Conservation (phyloP, 2,888 invertebrate genomes). For the Temnothorax rugatulus region DNA sequence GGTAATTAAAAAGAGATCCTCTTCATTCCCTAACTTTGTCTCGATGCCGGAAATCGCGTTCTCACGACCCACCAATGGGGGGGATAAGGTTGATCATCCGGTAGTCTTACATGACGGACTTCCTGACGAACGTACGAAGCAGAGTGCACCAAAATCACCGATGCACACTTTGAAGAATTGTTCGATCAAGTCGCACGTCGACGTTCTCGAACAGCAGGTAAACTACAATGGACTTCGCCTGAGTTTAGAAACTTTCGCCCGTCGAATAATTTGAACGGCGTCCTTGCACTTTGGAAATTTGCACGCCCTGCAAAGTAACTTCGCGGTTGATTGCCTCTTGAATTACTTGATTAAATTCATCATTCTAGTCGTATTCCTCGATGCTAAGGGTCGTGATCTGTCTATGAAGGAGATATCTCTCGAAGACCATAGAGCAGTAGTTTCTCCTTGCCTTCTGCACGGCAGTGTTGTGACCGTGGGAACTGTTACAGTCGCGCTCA, state of each 20-base stretch:
- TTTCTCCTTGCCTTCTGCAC: not conserved
- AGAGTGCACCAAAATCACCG: constrained; percentile 3
- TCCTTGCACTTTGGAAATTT: constrained; percentile 39
- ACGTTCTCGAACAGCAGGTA: constrained; percentile 70
- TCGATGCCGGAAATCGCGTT: not conserved
- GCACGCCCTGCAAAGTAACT: not conserved
- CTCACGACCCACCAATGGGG: not conserved
- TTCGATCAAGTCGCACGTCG: constrained; percentile 63
- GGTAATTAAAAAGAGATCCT: not conserved
- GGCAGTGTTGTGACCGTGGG: not conserved
- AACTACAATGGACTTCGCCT: constrained; percentile 58
- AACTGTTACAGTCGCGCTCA: not conserved
- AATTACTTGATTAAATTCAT: constrained; percentile 27
- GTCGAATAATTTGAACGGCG: constrained; percentile 11
- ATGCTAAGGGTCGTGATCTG: not conserved
- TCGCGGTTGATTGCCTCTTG: constrained; percentile 10
- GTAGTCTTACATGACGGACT: not conserved
- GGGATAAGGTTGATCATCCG: not conserved
- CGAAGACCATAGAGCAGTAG: not conserved
- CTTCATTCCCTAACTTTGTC: constrained; percentile 70
- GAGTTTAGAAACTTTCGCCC: not conserved
- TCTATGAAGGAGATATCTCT: not conserved
- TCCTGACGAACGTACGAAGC: constrained; percentile 8
- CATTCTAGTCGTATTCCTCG: constrained; percentile 9
- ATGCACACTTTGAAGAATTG: constrained; percentile 43